These are phyloP conservation scores for Apamea anceps DNA, from an alignment of 2,888 invertebrate genomes.

Conservation along the genomic window DNA sequence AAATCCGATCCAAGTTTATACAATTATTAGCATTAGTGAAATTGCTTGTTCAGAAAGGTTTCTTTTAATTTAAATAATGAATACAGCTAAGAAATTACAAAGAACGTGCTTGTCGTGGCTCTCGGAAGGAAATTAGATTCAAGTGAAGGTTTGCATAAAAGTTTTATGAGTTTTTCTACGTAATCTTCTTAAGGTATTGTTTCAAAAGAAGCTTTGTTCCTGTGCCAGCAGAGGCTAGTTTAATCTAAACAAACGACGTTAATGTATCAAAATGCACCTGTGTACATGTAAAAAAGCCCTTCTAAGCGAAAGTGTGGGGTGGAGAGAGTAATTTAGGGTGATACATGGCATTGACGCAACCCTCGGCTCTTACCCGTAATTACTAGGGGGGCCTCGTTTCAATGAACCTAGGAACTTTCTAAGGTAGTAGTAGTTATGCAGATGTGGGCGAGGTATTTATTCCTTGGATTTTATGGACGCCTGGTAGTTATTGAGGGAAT, in stretches of 20 bases:
- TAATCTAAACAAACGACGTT: conserved; percentile 63
- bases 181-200: conserved; percentile 37
- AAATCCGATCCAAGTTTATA: conserved; percentile 36
- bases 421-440: conserved; percentile 53
- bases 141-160: conserved; percentile 48
- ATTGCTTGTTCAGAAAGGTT: conserved; percentile 42
- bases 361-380: conserved; percentile 71
- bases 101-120: conserved; percentile 21
- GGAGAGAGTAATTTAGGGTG: conserved; percentile 86
- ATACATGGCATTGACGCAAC: conserved; percentile 78
- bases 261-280: conserved; percentile 76
- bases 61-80: conserved; percentile 53
- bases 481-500: conserved; percentile 28
- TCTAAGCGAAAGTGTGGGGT: conserved; percentile 73
- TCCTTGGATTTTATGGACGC: conserved; percentile 54
- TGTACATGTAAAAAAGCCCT: conserved; percentile 75
- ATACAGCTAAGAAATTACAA: conserved; percentile 28
- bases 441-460: conserved; percentile 45
- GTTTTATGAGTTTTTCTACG: conserved; percentile 41
- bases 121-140: conserved; percentile 37
- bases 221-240: conserved; percentile 21
- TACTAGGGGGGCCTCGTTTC: conserved; percentile 65
- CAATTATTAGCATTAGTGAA: conserved; percentile 52
- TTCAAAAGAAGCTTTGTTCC: conserved; percentile 40
- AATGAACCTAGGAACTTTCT: conserved; percentile 64